A percentile compares a stretch with the other conserved stretches of the same genome.
Evolutionary conservation across 1,140 invertebrate genomes (phyloP).

Genomic region (Trypoxylus dichotomus): DNA sequence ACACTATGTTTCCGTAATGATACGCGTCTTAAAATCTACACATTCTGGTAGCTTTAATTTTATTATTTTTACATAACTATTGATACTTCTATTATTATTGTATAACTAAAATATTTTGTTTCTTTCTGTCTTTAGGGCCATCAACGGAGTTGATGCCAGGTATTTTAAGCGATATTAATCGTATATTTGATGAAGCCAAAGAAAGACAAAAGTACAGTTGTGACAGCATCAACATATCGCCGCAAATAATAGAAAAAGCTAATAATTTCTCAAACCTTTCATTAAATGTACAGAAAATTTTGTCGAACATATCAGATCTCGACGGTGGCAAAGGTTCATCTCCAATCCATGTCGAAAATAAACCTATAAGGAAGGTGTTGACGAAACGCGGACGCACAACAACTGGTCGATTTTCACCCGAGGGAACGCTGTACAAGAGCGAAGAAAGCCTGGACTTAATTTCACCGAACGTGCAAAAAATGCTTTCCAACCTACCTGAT

Average conservation of each 20-base stretch:
- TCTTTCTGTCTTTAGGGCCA: constrained; percentile 45
- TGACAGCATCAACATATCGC: constrained; percentile 29
- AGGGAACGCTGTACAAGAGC: constrained; percentile 43
- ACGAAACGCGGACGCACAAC: constrained; percentile 53
- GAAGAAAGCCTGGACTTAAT: constrained; percentile 49
- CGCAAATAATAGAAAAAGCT: constrained; percentile 43
- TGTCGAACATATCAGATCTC: constrained; percentile 57
- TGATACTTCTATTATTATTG: too few species aligned
- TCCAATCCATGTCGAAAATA: constrained; percentile 13
- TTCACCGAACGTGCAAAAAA: constrained; percentile 61
- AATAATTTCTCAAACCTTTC: constrained; percentile 58
- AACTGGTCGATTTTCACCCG: constrained; percentile 34
- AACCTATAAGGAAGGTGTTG: constrained; percentile 42
- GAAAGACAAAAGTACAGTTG: neutral
- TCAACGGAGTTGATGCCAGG: constrained; percentile 52
- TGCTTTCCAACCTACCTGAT: constrained; percentile 60
- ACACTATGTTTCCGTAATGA: too few species aligned
- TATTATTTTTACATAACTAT: too few species aligned
- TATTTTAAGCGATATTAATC: constrained; percentile 51
- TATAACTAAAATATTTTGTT: too few species aligned
- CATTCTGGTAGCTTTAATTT: too few species aligned
- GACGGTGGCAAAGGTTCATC: constrained; percentile 48
- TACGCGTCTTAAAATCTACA: too few species aligned
- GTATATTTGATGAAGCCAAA: constrained; percentile 41
- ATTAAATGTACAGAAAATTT: constrained; percentile 61